Percentiles rank a stretch among this genome's conserved stretches.
phyloP scores from a whole-genome alignment of 2,113 vertebrate species.

The Alces alces region DNA sequence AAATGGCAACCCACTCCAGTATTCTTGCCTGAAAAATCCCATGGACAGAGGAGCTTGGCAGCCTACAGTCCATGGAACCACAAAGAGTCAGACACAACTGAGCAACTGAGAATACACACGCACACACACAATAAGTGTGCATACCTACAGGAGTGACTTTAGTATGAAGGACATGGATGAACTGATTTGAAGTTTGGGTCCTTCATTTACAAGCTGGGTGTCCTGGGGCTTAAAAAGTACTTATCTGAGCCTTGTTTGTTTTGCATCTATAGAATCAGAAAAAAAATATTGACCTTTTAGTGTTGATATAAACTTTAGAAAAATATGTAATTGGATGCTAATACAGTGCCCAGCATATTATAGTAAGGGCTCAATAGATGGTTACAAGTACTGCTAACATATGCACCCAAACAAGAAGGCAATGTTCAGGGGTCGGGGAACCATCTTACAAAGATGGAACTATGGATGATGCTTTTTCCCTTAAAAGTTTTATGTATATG shows the following conservation, averaged over 20 bases:
- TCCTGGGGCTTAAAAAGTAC: background rate
- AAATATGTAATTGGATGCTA: background rate
- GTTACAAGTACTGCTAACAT: background rate
- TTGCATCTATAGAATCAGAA: background rate
- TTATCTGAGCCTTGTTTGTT: background rate
- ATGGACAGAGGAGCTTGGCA: background rate
- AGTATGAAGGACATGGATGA: fast-evolving
- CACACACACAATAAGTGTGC: background rate
- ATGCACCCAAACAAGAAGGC: background rate
- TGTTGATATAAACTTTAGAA: background rate
- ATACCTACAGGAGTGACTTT: background rate
- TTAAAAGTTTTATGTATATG: background rate
- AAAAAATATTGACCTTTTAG: background rate
- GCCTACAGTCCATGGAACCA: background rate
- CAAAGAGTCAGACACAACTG: background rate
- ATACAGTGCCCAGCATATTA: background rate
- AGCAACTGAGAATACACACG: background rate
- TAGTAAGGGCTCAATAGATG: background rate
- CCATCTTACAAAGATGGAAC: background rate
- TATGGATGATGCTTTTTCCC: background rate
- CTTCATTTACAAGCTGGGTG: background rate
- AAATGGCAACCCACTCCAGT: background rate
- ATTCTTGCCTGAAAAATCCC: background rate
- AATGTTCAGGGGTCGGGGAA: background rate
- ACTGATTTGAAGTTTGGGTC: background rate